Evolutionary conservation across 2,797 vertebrate genomes (phyloP).

Genomic region (Phalloptychus januarius): DNA sequence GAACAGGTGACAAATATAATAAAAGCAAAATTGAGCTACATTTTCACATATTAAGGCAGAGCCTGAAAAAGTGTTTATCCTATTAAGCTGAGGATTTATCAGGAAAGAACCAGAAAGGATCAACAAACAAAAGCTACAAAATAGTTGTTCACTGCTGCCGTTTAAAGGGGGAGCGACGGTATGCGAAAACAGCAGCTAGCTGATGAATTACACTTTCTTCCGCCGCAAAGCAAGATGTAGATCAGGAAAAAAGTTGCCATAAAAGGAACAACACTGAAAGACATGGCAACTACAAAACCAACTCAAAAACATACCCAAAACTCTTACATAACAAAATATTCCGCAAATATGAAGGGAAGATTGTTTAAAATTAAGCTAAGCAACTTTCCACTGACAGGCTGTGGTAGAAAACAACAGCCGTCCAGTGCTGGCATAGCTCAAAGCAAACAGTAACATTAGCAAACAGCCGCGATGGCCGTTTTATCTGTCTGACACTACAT

Average conservation of each 20-base stretch:
- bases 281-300: conserved; percentile 12
- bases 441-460: conserved; percentile 72
- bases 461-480: conserved; percentile 55
- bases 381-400: conserved; percentile 53
- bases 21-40: background rate
- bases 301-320: background rate
- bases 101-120: conserved; percentile 16
- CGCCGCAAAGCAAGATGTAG: conserved; percentile 41
- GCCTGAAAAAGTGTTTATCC: conserved; percentile 7
- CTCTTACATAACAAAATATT: background rate
- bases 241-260: conserved; percentile 58
- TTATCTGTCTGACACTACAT: conserved; percentile 49
- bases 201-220: conserved; percentile 26
- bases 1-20: background rate
- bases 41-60: background rate
- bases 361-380: conserved; percentile 10
- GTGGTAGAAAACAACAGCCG: conserved; percentile 68
- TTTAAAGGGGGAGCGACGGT: conserved; percentile 24
- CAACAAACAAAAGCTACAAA: conserved; percentile 21
- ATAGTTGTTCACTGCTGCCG: conserved; percentile 5
- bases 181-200: conserved; percentile 23
- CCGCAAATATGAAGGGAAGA: background rate
- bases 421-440: conserved; percentile 61
- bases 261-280: conserved; percentile 36
- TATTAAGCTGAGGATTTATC: conserved; percentile 1